A percentile compares a stretch with the other conserved stretches of the same genome.
These are phyloP conservation scores for Lacerta agilis DNA, from an alignment of 2,797 vertebrate species.

Conservation along the genomic window DNA sequence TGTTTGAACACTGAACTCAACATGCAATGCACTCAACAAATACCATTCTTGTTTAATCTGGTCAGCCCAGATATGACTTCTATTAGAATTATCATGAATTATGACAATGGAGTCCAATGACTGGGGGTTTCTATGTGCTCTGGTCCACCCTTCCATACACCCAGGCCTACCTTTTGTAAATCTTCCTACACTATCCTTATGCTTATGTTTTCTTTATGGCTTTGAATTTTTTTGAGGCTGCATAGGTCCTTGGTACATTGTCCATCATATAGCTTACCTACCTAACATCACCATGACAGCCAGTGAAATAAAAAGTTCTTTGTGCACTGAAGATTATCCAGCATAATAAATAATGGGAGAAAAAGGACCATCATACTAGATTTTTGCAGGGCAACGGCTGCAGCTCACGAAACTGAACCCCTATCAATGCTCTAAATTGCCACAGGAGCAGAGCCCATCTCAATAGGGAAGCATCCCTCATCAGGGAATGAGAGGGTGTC, in stretches of 20 bases:
- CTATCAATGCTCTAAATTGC: neutral
- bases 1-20: constrained; percentile 19
- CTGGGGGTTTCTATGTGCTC: neutral
- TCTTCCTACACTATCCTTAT: neutral
- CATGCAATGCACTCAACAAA: constrained; percentile 9
- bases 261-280: neutral
- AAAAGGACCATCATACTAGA: neutral
- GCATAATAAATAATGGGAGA: neutral
- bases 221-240: neutral
- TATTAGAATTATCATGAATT: constrained; percentile 3
- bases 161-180: neutral
- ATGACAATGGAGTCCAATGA: neutral
- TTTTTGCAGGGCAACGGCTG: neutral
- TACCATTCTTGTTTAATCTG: constrained; percentile 21
- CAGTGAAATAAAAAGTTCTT: neutral
- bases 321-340: neutral
- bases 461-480: neutral
- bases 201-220: neutral
- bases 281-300: neutral
- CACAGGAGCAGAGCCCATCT: neutral
- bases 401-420: neutral
- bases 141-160: neutral
- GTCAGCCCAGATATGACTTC: neutral
- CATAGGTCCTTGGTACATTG: neutral
- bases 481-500: neutral